A percentile compares a stretch with the other conserved stretches of the same genome.
Conservation (phyloP, 2,113 vertebrate genomes). For the Corythoichthys haematopterus region DNA sequence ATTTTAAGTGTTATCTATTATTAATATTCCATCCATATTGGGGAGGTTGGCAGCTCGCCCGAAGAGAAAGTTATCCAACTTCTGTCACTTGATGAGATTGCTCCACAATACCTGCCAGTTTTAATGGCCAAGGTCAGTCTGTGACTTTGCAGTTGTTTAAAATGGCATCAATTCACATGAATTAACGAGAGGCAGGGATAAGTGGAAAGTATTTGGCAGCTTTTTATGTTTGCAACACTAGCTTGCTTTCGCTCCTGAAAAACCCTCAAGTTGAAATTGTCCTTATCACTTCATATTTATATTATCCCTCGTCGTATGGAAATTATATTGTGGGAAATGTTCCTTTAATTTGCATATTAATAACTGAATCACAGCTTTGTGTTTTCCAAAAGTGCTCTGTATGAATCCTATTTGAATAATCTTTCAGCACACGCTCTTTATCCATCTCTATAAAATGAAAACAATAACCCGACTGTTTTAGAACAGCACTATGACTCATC, state of each 20-base stretch:
- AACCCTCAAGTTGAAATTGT: conserved; percentile 34
- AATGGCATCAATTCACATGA: conserved; percentile 32
- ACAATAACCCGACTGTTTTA: conserved; percentile 6
- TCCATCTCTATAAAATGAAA: neutral
- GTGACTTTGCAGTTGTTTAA: conserved; percentile 69
- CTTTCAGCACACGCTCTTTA: neutral
- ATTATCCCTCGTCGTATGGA: conserved; percentile 1
- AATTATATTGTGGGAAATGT: neutral
- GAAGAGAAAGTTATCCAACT: conserved; percentile 59
- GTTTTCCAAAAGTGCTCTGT: neutral
- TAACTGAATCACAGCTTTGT: conserved; percentile 1
- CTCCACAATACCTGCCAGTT: conserved; percentile 15
- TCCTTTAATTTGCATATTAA: conserved; percentile 6
- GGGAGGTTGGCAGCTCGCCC: conserved; percentile 19
- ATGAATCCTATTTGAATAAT: neutral
- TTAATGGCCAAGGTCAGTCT: conserved; percentile 60
- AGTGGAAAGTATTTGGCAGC: neutral
- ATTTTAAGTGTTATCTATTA: neutral
- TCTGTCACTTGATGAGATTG: conserved; percentile 21
- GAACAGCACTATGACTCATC: conserved; percentile 18
- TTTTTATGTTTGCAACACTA: conserved; percentile 30
- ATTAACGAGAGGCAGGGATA: conserved; percentile 23
- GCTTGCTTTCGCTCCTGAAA: conserved; percentile 16
- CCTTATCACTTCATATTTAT: conserved; percentile 6
- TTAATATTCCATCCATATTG: neutral